Evolutionary conservation across 2,113 vertebrate species (phyloP), one percentile per base, ranked within the genome.

Genomic region (Chloropsis hardwickii): DNA sequence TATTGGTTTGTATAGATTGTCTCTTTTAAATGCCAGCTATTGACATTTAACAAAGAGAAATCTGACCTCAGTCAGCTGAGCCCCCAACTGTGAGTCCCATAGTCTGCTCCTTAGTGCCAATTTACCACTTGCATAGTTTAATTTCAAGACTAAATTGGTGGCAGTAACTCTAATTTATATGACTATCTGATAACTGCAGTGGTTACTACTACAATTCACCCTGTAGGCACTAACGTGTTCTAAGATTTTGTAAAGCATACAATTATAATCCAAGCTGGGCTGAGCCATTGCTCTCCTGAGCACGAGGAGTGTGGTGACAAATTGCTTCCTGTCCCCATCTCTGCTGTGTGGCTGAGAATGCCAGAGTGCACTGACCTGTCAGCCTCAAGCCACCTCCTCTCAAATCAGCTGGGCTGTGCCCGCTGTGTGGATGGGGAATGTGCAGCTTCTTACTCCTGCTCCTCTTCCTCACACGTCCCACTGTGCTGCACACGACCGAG

Each of bases 31-130:
- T 97, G 97, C 97, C 97, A 98, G 96, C 96, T 96, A 97, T 98
- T 98, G 97, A 98, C 97, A 98, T 98, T 98, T 97, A 98, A 97
- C 97, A 97, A 96, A 98, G 95, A 97, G 94, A 95, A 90, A 97
- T 97, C 95, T 98, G 97, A 98, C 98, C 98, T 98, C 96, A 90
- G 88, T 94, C 54, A 91, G 97, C 91, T 95, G 94, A 97, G 89
- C 92, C 95, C 96, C 97, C 97, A 94, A 82, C 97, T 97, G 97
- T 24, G 96, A 92, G 94, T 89, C 96, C 95, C 85, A 48, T 29
- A 56, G 96, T 87, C 60, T 71, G 37, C 93, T 95, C 96, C 96
- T 94, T 97, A 93, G 96, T 96, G 96, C 94, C 93, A 95, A 96
- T 97, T 97, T 97, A 91, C 93, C 95, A 97, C 96, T 97, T 89